Percentiles rank a stretch among this genome's conserved stretches.
phyloP scores from a whole-genome alignment of 2,113 vertebrate genomes.

The Malurus melanocephalus region DNA sequence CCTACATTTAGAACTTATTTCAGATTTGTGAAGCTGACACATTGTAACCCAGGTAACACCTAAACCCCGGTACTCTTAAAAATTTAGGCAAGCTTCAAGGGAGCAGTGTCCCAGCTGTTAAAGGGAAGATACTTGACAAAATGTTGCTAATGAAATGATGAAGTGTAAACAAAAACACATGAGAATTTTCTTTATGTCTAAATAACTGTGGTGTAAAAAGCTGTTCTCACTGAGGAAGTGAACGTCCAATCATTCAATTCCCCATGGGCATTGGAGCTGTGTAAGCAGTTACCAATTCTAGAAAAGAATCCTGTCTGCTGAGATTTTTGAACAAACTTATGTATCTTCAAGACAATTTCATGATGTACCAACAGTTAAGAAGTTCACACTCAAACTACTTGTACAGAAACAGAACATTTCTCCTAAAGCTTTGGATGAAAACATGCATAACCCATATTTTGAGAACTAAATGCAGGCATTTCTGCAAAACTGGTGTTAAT shows the following conservation, averaged over 20 bases:
- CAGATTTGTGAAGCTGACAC: background rate
- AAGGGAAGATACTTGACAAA: background rate
- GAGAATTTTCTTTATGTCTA: background rate
- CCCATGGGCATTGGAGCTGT: background rate
- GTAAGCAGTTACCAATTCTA: constrained; percentile 1
- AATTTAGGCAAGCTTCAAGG: background rate
- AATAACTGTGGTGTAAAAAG: background rate
- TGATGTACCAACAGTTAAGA: background rate
- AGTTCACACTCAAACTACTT: background rate
- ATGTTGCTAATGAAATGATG: background rate
- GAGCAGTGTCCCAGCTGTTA: background rate
- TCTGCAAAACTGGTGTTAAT: background rate
- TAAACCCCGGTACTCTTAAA: background rate
- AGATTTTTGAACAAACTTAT: background rate
- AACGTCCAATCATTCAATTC: background rate
- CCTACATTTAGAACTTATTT: background rate
- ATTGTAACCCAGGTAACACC: background rate
- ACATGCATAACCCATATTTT: background rate
- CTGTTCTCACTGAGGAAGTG: background rate
- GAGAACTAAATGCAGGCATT: background rate
- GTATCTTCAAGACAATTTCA: background rate
- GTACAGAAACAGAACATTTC: background rate
- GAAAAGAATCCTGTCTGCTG: background rate
- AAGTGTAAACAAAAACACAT: background rate
- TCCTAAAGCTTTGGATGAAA: background rate